Percentiles rank a stretch among this genome's conserved stretches.
phyloP scores from a whole-genome alignment of 2,113 vertebrate species.

The Micronisus gabar region DNA sequence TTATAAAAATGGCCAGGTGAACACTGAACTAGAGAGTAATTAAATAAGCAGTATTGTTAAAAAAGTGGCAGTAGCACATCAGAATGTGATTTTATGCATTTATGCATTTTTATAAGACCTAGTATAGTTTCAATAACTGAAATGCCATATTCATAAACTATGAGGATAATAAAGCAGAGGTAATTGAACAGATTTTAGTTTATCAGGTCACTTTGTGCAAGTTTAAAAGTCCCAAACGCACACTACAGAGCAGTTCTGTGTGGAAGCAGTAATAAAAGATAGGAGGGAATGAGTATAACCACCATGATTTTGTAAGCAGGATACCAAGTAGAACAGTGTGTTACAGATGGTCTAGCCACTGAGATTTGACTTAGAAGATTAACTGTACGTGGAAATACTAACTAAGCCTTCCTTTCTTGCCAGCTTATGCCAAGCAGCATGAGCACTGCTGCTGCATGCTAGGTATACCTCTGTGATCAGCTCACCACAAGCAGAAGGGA shows the following conservation, averaged over 20 bases:
- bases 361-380: background rate
- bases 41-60: background rate
- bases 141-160: background rate
- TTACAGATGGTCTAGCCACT: background rate
- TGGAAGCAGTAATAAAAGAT: background rate
- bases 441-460: background rate
- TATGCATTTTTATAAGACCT: background rate
- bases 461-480: background rate
- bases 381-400: background rate
- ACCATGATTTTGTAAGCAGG: background rate
- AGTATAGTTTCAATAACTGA: background rate
- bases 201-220: background rate
- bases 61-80: background rate
- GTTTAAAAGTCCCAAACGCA: background rate
- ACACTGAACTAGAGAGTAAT: slow-evolving; percentile 84
- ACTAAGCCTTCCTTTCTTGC: background rate
- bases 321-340: background rate
- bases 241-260: background rate
- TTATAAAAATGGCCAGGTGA: slow-evolving; percentile 97
- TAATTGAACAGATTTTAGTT: background rate
- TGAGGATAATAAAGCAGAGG: background rate
- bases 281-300: background rate
- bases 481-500: background rate
- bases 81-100: background rate
- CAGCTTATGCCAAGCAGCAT: background rate